Evolutionary conservation across 2,888 invertebrate species (phyloP), one percentile per base, ranked within the genome.

Genomic region (Phaedon cochleariae): DNA sequence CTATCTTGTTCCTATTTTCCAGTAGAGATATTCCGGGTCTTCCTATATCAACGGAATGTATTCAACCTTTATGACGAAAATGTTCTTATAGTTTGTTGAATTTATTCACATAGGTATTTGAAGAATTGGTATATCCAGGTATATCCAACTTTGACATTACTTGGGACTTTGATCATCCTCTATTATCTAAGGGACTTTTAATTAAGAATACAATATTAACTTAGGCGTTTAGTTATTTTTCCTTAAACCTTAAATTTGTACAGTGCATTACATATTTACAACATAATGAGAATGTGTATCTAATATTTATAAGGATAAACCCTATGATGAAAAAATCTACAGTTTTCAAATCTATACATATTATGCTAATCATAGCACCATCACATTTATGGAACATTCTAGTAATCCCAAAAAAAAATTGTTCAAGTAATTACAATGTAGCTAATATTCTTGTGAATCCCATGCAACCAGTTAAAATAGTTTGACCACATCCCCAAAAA

Each of bases 401-500:
- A 64, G 59, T 67, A 3, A n/a, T n/a, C n/a, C n/a, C n/a, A 2
- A n/a, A 5, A n/a, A 41, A 17, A 34, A 37, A 20, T 31, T 34
- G n/a, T 37, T 34, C n/a, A 21, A 21, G 15, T 9, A 59, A 67
- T 73, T 74, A 76, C 49, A 78, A 68, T 64, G 97, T 97, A 59
- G 97, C 97, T 77, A 97, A 86, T 75, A 97, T 95, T 81, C 97
- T 89, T 67, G 96, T 95, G 82, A 96, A 96, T 64, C 97, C 97
- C 77, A 97, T 90, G 74, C 95, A 93, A 71, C 94, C 94, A 54
- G 95, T 92, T 51, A 95, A 85, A 69, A 95, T 87, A 60, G 97
- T 97, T 85, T 97, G 97, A 70, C 96, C 97, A 59, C 96, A 91
- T 62, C 97, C 97, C 95, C 96, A 97, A 74, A 97, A 88, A 85